A percentile compares a stretch with the other conserved stretches of the same genome.
Conservation (phyloP, 2,113 vertebrate species). For the Cebus imitator region DNA sequence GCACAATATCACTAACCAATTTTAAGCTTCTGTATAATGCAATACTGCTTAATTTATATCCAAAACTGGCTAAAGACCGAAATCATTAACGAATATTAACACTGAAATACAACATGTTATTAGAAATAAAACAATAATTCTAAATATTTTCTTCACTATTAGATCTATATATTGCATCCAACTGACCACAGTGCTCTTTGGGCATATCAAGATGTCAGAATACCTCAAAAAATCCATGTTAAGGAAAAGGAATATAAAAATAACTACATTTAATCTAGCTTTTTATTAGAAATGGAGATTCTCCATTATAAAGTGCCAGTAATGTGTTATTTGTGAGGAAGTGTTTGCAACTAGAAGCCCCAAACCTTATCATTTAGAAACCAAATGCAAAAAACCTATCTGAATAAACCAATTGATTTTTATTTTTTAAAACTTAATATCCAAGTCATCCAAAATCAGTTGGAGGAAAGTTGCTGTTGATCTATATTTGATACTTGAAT, state of each 20-base stretch:
- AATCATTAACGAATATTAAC: not conserved
- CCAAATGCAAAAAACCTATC: not conserved
- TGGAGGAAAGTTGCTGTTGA: not conserved
- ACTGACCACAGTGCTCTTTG: not conserved
- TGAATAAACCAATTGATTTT: not conserved
- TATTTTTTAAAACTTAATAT: not conserved
- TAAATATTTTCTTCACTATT: not conserved
- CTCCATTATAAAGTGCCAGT: not conserved
- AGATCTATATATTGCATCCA: not conserved
- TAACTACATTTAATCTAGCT: not conserved
- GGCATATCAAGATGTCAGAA: not conserved
- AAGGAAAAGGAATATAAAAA: slow-evolving; percentile 7
- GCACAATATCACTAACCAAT: not conserved
- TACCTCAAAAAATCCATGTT: not conserved
- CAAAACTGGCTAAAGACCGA: not conserved
- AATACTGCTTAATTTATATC: slow-evolving; percentile 29
- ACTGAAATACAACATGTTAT: not conserved
- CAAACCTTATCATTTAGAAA: slow-evolving; percentile 18
- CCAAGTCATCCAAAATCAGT: not conserved
- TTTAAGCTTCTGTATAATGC: slow-evolving; percentile 7
- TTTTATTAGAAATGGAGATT: slow-evolving; percentile 26
- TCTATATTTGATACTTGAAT: not conserved
- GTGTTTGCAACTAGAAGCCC: not conserved
- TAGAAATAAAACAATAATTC: not conserved
- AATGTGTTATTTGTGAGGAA: not conserved